These are phyloP conservation scores for Stenopsyche tienmushanensis DNA, from an alignment of 1,140 invertebrate genomes.

Conservation along the genomic window DNA sequence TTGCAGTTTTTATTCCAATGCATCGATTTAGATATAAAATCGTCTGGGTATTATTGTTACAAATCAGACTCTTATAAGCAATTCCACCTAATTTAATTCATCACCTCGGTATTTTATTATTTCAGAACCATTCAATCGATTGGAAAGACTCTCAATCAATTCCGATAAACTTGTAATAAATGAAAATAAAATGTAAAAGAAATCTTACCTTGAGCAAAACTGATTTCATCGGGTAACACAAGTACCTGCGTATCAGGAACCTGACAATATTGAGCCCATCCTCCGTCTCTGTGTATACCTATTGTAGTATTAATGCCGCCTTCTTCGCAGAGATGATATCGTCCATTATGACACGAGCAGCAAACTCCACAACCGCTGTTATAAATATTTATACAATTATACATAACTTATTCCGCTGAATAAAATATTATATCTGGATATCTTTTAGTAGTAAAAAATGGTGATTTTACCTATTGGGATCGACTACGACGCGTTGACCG, in stretches of 20 bases:
- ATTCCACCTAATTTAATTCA: neutral
- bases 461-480: slow-evolving; percentile 62
- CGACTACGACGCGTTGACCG: slow-evolving; percentile 66
- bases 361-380: slow-evolving; percentile 62
- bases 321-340: slow-evolving; percentile 61
- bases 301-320: slow-evolving; percentile 65
- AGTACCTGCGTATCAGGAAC: slow-evolving; percentile 63
- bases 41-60: neutral
- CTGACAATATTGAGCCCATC: slow-evolving; percentile 65
- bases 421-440: too few relatives aligned
- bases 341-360: slow-evolving; percentile 58
- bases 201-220: slow-evolving; percentile 57
- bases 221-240: slow-evolving; percentile 54
- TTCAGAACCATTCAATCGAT: too few relatives aligned
- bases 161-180: too few relatives aligned
- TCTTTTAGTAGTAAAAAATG: slow-evolving; percentile 10
- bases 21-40: too few relatives aligned
- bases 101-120: too few relatives aligned
- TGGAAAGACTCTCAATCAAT: too few relatives aligned
- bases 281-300: slow-evolving; percentile 66
- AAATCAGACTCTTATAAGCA: neutral
- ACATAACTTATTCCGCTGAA: neutral
- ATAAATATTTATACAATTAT: neutral
- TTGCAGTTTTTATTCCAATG: too few relatives aligned
- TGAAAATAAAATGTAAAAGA: too few relatives aligned